Conservation (phyloP, 1,140 invertebrate species). For the Carposina sasakii region DNA sequence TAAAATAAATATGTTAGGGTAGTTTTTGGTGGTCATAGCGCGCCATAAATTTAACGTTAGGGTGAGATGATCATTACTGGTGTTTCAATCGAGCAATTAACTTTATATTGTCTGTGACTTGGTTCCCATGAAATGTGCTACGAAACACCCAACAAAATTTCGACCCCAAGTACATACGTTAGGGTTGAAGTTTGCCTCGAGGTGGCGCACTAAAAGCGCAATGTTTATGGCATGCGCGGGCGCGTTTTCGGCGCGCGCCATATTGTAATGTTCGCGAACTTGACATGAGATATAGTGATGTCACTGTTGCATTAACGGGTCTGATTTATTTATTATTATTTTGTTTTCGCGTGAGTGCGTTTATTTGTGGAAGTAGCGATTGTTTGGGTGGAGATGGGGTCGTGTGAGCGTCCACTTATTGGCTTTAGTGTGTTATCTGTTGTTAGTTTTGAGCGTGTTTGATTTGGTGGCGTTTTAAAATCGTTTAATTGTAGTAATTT, state of each 20-base stretch:
- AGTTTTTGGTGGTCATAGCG: conserved; percentile 49
- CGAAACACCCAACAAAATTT: too few species aligned
- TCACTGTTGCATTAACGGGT: conserved; percentile 49
- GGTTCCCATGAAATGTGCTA: conserved; percentile 70
- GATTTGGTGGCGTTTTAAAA: too few species aligned
- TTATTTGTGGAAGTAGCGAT: conserved; percentile 68
- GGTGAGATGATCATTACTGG: conserved; percentile 57
- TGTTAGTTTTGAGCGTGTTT: too few species aligned
- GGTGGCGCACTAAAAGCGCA: conserved; percentile 43
- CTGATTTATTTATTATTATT: conserved; percentile 68
- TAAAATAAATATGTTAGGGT: conserved; percentile 50
- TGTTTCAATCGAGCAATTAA: conserved; percentile 67
- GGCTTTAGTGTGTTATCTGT: conserved; percentile 41
- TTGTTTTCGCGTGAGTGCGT: conserved; percentile 47
- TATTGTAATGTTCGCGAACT: conserved; percentile 43
- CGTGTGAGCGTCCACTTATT: conserved; percentile 50
- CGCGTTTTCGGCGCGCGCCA: conserved; percentile 42
- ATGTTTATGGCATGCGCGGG: conserved; percentile 34
- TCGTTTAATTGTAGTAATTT: too few species aligned
- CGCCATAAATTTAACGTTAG: conserved; percentile 52
- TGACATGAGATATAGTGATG: conserved; percentile 58
- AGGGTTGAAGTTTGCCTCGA: too few species aligned
- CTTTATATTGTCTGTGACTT: conserved; percentile 52
- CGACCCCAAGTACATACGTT: too few species aligned
- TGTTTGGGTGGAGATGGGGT: conserved; percentile 51